These are phyloP conservation scores for Drosophila recens DNA, from an alignment of 2,888 invertebrate genomes.

Conservation along the genomic window DNA sequence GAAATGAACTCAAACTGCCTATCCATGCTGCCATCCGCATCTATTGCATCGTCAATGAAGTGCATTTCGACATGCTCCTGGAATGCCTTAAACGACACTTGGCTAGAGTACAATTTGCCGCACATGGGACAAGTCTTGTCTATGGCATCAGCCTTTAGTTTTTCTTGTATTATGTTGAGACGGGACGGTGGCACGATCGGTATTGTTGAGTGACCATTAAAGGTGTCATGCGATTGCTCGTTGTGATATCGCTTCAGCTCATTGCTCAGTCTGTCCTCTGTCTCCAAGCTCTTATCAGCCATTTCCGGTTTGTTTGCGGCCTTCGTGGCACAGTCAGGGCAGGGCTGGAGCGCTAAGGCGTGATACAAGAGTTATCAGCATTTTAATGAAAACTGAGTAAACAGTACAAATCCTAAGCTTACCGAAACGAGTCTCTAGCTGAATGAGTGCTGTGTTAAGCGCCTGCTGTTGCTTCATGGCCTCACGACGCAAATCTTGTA, in stretches of 20 bases:
- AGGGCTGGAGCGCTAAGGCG: conserved; percentile 73
- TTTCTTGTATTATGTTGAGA: conserved; percentile 83
- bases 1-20: conserved; percentile 87
- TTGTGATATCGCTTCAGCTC: conserved; percentile 53
- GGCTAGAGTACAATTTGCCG: conserved; percentile 87
- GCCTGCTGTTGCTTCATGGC: conserved; percentile 88
- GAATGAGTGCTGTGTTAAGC: conserved; percentile 85
- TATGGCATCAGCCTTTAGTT: conserved; percentile 78
- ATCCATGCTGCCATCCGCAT: conserved; percentile 86
- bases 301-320: conserved; percentile 82
- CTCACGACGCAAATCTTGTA: conserved; percentile 88
- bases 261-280: conserved; percentile 78
- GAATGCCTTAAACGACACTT: conserved; percentile 88
- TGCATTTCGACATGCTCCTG: conserved; percentile 92
- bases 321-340: conserved; percentile 80
- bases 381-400: background rate
- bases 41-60: conserved; percentile 88
- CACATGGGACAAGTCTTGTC: conserved; percentile 92
- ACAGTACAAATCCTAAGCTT: conserved; percentile 12
- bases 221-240: conserved; percentile 26
- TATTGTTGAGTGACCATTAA: conserved; percentile 37
- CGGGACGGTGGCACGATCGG: conserved; percentile 54
- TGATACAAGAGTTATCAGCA: background rate
- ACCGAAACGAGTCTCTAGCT: conserved; percentile 85
- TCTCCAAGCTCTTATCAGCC: conserved; percentile 84